Percentiles rank a stretch among this genome's conserved stretches.
Conservation (phyloP, 2,113 vertebrate genomes). For the Carassius auratus region DNA sequence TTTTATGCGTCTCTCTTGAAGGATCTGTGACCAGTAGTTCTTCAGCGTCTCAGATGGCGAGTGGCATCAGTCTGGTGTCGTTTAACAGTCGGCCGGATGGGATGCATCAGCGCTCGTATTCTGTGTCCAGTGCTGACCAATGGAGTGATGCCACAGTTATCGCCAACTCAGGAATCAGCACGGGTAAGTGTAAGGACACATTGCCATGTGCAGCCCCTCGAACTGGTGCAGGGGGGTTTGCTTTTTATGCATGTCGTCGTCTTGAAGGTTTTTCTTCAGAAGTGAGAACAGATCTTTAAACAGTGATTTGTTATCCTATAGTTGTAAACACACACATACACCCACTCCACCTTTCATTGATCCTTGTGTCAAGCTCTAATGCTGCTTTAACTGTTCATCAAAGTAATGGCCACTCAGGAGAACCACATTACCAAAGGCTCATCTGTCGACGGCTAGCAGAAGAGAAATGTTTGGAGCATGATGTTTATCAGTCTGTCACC, state of each 20-base stretch:
- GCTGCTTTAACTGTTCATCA: conserved; percentile 82
- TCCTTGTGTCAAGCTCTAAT: conserved; percentile 79
- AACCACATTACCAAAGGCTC: conserved; percentile 71
- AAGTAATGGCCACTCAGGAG: conserved; percentile 74
- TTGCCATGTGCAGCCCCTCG: neutral
- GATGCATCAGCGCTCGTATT: conserved; percentile 96
- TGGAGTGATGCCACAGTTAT: conserved; percentile 96
- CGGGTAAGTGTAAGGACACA: conserved; percentile 77
- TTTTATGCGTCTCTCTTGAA: conserved; percentile 58
- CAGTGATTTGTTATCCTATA: neutral
- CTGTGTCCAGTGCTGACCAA: conserved; percentile 97
- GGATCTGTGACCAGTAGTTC: conserved; percentile 88
- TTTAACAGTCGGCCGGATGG: conserved; percentile 91
- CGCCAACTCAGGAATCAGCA: conserved; percentile 95
- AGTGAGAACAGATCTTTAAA: conserved; percentile 3
- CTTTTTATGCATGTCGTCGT: neutral
- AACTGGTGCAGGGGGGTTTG: neutral
- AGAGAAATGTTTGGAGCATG: conserved; percentile 10
- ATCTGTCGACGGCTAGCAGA: conserved; percentile 41
- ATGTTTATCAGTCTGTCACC: conserved; percentile 13
- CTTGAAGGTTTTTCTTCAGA: neutral
- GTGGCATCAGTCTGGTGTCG: conserved; percentile 89
- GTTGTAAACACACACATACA: conserved; percentile 14
- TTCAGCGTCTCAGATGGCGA: conserved; percentile 90
- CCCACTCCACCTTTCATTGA: conserved; percentile 77